phyloP scores from a whole-genome alignment of 2,113 vertebrate species.

The Potamarius usumacintae region DNA sequence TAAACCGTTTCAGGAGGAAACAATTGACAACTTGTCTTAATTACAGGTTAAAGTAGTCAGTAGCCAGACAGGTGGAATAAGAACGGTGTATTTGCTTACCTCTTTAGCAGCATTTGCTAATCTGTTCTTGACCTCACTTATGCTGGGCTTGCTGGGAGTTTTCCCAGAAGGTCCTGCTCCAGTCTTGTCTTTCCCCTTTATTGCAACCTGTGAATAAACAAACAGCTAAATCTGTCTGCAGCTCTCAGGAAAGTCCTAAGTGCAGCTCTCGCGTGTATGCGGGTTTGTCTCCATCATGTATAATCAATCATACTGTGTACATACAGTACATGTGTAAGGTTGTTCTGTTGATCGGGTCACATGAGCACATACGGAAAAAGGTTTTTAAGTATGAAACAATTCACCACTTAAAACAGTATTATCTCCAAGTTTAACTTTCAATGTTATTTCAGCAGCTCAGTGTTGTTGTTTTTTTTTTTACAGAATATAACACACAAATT shows the following conservation, averaged over 20 bases:
- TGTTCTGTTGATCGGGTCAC: background rate
- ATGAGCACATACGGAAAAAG: background rate
- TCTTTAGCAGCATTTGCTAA: conserved; percentile 70
- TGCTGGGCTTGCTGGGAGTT: conserved; percentile 53
- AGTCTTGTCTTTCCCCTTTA: conserved; percentile 67
- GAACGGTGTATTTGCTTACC: conserved; percentile 53
- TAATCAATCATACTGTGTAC: background rate
- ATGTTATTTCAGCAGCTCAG: background rate
- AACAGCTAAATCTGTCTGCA: conserved; percentile 7
- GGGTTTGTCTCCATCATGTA: background rate
- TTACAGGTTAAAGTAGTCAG: conserved; percentile 25
- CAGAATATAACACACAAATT: background rate
- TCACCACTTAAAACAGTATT: background rate
- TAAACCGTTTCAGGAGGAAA: conserved; percentile 5
- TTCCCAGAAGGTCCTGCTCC: conserved; percentile 66
- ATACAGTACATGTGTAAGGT: background rate
- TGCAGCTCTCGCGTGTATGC: conserved; percentile 1
- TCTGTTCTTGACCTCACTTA: conserved; percentile 72
- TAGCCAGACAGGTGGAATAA: background rate
- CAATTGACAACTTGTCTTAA: conserved; percentile 20
- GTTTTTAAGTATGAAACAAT: background rate
- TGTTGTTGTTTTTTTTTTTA: background rate
- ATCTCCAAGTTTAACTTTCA: background rate
- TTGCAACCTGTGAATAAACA: conserved; percentile 58
- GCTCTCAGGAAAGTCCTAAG: background rate